These are phyloP conservation scores for Hippocampus zosterae DNA, from an alignment of 2,113 vertebrate species.

Conservation along the genomic window DNA sequence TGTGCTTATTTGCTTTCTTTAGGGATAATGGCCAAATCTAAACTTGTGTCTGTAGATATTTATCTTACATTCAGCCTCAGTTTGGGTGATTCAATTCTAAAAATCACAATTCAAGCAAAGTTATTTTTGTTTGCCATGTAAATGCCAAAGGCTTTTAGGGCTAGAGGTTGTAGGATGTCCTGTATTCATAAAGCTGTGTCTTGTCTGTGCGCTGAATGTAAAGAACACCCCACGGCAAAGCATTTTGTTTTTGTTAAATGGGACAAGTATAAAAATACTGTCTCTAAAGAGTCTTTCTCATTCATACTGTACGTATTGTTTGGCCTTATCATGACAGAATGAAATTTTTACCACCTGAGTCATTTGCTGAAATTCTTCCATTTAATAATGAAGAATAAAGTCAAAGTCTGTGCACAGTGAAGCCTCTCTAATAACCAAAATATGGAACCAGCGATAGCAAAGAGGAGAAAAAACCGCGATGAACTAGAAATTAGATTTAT, in stretches of 20 bases:
- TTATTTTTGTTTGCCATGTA: not conserved
- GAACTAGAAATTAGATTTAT: no score
- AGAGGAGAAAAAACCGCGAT: no score
- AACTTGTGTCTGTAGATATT: not conserved
- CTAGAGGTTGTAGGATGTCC: not conserved
- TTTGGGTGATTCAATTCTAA: not conserved
- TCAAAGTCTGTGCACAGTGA: no score
- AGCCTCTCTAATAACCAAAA: no score
- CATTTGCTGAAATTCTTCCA: conserved; percentile 37
- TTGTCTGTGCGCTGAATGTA: conserved; percentile 12
- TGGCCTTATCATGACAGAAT: conserved; percentile 72
- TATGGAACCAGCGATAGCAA: no score
- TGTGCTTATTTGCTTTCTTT: conserved; percentile 1
- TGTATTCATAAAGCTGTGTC: conserved; percentile 10
- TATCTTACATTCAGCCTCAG: not conserved
- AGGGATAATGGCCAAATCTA: not conserved
- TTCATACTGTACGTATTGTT: conserved; percentile 63
- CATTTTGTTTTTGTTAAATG: conserved; percentile 7
- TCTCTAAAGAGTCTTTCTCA: conserved; percentile 57
- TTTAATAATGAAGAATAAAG: not conserved
- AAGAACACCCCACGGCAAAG: conserved; percentile 37
- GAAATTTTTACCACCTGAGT: conserved; percentile 76
- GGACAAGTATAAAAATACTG: conserved; percentile 60
- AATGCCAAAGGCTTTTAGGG: not conserved
- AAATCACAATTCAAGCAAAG: not conserved